These are phyloP conservation scores for Phylloscopus trochiloides DNA, from an alignment of 2,113 vertebrate genomes.

Conservation along the genomic window DNA sequence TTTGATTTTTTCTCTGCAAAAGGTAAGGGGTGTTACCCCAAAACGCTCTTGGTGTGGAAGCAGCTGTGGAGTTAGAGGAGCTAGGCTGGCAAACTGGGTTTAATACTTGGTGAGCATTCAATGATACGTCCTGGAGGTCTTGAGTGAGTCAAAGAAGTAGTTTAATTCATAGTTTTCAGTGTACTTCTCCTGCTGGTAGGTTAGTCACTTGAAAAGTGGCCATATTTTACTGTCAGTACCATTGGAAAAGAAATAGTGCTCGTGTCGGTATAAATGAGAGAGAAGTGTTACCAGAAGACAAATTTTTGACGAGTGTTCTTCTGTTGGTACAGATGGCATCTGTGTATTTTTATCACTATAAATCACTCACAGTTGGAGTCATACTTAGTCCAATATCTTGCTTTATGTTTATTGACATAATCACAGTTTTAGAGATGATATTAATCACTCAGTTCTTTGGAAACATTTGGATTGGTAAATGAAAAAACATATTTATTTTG, in stretches of 20 bases:
- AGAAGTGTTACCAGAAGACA: conserved; percentile 35
- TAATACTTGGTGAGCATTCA: background rate
- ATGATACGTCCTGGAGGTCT: background rate
- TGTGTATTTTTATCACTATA: conserved; percentile 67
- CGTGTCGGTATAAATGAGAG: conserved; percentile 26
- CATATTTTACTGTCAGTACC: conserved; percentile 20
- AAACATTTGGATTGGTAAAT: conserved; percentile 46
- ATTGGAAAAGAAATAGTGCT: background rate
- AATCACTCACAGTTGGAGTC: conserved; percentile 58
- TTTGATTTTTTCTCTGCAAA: conserved; percentile 12
- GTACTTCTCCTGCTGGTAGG: background rate
- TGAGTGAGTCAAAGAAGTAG: background rate
- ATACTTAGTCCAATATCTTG: conserved; percentile 42
- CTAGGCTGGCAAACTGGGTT: background rate
- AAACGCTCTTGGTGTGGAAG: background rate
- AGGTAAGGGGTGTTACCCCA: background rate
- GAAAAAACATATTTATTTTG: conserved; percentile 60
- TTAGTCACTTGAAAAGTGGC: background rate
- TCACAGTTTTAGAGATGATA: conserved; percentile 12
- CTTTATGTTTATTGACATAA: conserved; percentile 60
- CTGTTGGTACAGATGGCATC: conserved; percentile 67
- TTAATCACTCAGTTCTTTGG: conserved; percentile 23
- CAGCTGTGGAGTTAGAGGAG: background rate
- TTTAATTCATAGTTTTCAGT: conserved; percentile 12
- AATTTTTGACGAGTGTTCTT: conserved; percentile 45